phyloP scores from a whole-genome alignment of 2,888 invertebrate genomes.

The Petrolisthes cinctipes region DNA sequence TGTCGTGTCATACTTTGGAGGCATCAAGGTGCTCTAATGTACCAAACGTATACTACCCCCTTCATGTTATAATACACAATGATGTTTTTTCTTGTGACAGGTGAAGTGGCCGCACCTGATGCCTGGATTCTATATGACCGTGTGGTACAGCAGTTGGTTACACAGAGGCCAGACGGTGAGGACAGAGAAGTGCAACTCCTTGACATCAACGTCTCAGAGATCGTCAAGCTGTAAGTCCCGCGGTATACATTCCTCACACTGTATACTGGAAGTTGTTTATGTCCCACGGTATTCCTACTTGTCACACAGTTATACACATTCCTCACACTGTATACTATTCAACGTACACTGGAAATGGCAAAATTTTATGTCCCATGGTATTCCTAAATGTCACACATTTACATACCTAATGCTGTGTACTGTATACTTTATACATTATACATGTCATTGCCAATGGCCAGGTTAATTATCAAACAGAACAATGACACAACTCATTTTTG shows the following conservation, averaged over 20 bases:
- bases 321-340: background rate
- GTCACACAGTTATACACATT: too few species aligned
- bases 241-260: background rate
- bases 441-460: too few species aligned
- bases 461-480: too few species aligned
- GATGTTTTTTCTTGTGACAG: slow-evolving; percentile 70
- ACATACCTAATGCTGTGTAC: too few species aligned
- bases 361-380: background rate
- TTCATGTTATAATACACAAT: too few species aligned
- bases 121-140: slow-evolving; percentile 96
- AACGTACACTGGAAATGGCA: background rate
- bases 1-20: too few species aligned
- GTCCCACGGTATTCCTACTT: background rate
- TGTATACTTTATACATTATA: too few species aligned
- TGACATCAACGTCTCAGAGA: slow-evolving; percentile 90
- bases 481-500: too few species aligned
- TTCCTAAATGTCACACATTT: background rate
- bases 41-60: too few species aligned
- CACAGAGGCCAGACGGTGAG: slow-evolving; percentile 81
- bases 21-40: too few species aligned
- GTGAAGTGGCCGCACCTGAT: slow-evolving; percentile 88
- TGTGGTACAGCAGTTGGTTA: slow-evolving; percentile 91
- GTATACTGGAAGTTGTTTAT: background rate
- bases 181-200: slow-evolving; percentile 86
- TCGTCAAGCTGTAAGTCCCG: slow-evolving; percentile 80